Base-by-base conservation (phyloP, 2,797 vertebrate genomes). In the Eutrigla gurnardus region DNA sequence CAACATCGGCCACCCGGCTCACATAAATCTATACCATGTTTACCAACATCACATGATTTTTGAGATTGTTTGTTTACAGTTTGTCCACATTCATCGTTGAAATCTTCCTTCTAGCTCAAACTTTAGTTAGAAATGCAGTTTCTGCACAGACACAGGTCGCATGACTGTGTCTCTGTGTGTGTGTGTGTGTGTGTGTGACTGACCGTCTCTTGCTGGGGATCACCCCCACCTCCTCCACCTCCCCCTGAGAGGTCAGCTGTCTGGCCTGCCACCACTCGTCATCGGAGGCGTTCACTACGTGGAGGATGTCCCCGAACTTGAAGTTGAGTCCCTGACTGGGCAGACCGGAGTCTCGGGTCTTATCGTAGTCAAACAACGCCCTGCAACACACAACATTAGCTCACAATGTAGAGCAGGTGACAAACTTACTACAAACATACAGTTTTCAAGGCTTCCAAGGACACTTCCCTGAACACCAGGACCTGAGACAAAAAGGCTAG, bases 181-280 rank as follows among this genome's bases (percentile, higher is more conserved):
- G 46, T 49, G 46, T 49, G 15, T 49, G 47, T 49, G 47, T 18
- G n/a, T 49, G n/a, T 10, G 52, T 1, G 32, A 7, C 52, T 88
- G 68, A 99, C 98, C 98, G 95, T 83, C 97, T 96, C 91, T 99
- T 99, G 93, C 98, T 99, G 80, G 98, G 98, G 86, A 99, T 98
- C 73, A 99, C 97, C n/a, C 98, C 98, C 62, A 98, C 94, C 90
- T 98, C 97, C 82, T 98, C 97, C 81, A 94, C 95, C 90, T 98
- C 98, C 1, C 98, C 97, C 60, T 96, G 94, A 0, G 94, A 85
- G 14, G 96, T 96, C 78, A 98, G 96, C 90, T 97, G 98, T 7
- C 97, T 91, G 5, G 98, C 98, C 89, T 99, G 98, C 98, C 98
- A 99, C 98, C 98, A 99, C 85, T 99, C 98, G 67, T 99, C 98